Evolutionary conservation across 2,888 invertebrate genomes (phyloP).

Genomic region (Leptogaster cylindrica): DNA sequence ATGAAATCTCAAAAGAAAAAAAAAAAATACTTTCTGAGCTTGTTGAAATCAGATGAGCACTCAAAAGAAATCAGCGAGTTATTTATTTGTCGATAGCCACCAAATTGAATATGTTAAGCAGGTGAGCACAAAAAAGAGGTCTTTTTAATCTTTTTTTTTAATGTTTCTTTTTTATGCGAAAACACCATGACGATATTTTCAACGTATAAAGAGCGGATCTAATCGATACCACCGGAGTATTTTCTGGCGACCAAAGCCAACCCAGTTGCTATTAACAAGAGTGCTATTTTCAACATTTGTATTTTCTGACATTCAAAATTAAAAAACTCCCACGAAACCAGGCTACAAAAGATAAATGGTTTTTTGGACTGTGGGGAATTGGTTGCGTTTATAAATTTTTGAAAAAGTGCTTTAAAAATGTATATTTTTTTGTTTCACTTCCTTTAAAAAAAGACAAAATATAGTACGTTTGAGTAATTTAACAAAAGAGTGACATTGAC

Average conservation of each 20-base stretch:
- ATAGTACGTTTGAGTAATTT: no score
- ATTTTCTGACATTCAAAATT: slow-evolving; percentile 32
- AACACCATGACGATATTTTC: not conserved
- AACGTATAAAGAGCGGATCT: not conserved
- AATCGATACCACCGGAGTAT: not conserved
- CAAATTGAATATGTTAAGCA: slow-evolving; percentile 21
- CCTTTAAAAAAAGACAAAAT: no score
- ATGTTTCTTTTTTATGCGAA: slow-evolving; percentile 4
- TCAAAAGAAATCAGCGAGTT: slow-evolving; percentile 4
- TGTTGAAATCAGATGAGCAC: slow-evolving; percentile 8
- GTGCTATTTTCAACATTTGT: slow-evolving; percentile 4
- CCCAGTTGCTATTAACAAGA: not conserved
- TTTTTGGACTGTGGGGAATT: no score
- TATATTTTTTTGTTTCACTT: no score
- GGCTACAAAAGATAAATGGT: no score
- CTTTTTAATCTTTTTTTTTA: no score
- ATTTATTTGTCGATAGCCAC: not conserved
- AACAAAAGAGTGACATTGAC: no score
- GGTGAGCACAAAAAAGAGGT: no score
- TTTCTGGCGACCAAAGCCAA: not conserved
- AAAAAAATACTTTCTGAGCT: not conserved
- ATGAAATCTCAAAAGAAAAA: not conserved
- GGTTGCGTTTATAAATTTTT: no score
- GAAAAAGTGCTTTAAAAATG: no score
- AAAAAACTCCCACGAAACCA: slow-evolving; percentile 25